Evolutionary conservation across 1,140 invertebrate species (phyloP), one percentile per base, ranked within the genome.

Genomic region (Choristoneura fumiferana): DNA sequence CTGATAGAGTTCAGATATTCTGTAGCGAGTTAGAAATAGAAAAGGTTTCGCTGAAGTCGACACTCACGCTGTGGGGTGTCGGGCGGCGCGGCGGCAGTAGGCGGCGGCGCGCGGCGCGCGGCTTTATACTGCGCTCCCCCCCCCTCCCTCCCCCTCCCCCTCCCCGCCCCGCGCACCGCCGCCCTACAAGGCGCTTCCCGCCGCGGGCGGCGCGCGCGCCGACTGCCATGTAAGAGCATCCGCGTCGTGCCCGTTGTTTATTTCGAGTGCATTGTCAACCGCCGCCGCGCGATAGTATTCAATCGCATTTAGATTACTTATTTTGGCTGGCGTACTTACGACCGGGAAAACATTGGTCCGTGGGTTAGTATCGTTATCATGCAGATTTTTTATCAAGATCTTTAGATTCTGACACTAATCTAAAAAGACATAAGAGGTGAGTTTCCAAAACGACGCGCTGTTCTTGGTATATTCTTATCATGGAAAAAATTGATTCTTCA

Each of bases 191-290:
- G 65, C 58, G 57, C 43, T 22, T 36, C 35, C 33, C 57, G 37
- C 54, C 29, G 14, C 40, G 8, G 4, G 40, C 43, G n/a, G 17
- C 14, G 52, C 64, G 52, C 34, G 10, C 58, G 35, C 60, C 10
- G 62, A 64, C 69, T 71, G 62, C 69, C 69, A 71, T 67, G 67
- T 67, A 71, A 65, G 68, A 64, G 14, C 65, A 71, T 71, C 65
- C 17, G 10, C 22, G 17, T 49, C 29, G 43, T 17, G 22, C 12
- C 17, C 43, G 22, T 49, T 49, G 43, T 49, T 43, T 49, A 49
- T 49, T 49, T 49, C 43, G 43, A 17, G 43, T 49, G 43, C 43
- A 49, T 49, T 49, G 22, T 33, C 43, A 49, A 49, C 43, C 17
- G 22, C 6, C 43, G 37, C 10, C 22, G n/a, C n/a, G 22, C 43